Evolutionary conservation across 2,888 invertebrate species (phyloP).

Genomic region (Hirtodrosophila duncani): DNA sequence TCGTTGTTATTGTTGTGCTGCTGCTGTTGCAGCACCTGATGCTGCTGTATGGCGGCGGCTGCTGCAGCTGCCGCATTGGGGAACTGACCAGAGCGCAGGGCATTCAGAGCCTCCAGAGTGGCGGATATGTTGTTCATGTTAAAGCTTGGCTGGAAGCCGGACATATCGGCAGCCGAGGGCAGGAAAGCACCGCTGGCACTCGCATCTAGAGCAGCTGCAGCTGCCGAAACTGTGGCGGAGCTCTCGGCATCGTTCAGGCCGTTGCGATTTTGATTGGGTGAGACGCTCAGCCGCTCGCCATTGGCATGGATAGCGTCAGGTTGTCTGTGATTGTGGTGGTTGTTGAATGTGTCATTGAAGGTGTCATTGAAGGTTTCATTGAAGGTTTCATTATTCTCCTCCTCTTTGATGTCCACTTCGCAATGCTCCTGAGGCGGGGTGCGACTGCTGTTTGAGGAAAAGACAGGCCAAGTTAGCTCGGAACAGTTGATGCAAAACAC

Average conservation of each 20-base stretch:
- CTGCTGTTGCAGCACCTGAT: conserved; percentile 66
- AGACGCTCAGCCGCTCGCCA: conserved; percentile 65
- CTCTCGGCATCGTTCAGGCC: conserved; percentile 54
- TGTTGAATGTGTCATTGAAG: conserved; percentile 72
- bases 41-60: conserved; percentile 72
- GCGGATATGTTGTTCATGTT: conserved; percentile 78
- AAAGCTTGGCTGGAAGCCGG: conserved; percentile 73
- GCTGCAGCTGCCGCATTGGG: conserved; percentile 75
- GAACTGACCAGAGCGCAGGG: conserved; percentile 75
- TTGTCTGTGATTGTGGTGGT: conserved; percentile 54
- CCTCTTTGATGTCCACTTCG: conserved; percentile 77
- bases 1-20: conserved; percentile 55
- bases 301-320: conserved; percentile 52
- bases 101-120: conserved; percentile 77
- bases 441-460: conserved; percentile 71
- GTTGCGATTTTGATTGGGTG: conserved; percentile 64
- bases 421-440: conserved; percentile 77
- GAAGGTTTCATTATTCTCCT: conserved; percentile 73
- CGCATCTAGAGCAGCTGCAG: conserved; percentile 39
- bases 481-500: rapidly evolving
- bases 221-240: conserved; percentile 41
- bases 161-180: conserved; percentile 65
- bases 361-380: conserved; percentile 74
- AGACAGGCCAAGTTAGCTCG: not conserved
- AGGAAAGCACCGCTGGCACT: conserved; percentile 50